Conservation (phyloP, 2,888 invertebrate genomes). For the Apamea epomidion region DNA sequence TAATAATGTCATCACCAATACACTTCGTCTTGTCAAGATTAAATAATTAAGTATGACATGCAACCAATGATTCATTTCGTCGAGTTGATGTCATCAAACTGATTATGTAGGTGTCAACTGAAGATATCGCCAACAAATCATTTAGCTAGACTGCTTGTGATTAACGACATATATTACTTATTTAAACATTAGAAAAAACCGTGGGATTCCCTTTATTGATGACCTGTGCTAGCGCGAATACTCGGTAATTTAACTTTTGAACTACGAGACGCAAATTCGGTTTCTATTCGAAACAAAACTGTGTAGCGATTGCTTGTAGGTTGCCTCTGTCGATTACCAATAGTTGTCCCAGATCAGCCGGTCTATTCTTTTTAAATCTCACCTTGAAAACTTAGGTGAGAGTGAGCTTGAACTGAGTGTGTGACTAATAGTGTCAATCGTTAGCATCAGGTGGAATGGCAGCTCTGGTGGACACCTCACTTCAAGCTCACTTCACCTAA, state of each 20-base stretch:
- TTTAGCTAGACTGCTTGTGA: background rate
- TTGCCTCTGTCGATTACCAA: background rate
- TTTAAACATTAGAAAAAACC: background rate
- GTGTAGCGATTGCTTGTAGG: background rate
- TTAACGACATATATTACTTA: background rate
- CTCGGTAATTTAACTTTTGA: background rate
- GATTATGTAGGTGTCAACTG: constrained; percentile 24
- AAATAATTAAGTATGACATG: background rate
- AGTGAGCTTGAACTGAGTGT: background rate
- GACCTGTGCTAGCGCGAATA: background rate
- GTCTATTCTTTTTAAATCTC: no score
- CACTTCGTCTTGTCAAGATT: background rate
- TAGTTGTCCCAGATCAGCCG: no score
- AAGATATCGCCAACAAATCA: constrained; percentile 12
- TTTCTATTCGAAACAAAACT: background rate
- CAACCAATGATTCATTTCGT: constrained; percentile 20
- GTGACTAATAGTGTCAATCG: no score
- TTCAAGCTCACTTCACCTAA: no score
- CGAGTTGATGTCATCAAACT: constrained; percentile 32
- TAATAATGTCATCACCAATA: background rate
- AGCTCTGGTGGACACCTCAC: no score
- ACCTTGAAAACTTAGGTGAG: background rate
- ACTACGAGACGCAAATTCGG: background rate
- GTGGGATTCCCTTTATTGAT: background rate
- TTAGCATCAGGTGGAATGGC: no score